phyloP scores from a whole-genome alignment of 2,888 invertebrate species.

The Drosophila anceps region DNA sequence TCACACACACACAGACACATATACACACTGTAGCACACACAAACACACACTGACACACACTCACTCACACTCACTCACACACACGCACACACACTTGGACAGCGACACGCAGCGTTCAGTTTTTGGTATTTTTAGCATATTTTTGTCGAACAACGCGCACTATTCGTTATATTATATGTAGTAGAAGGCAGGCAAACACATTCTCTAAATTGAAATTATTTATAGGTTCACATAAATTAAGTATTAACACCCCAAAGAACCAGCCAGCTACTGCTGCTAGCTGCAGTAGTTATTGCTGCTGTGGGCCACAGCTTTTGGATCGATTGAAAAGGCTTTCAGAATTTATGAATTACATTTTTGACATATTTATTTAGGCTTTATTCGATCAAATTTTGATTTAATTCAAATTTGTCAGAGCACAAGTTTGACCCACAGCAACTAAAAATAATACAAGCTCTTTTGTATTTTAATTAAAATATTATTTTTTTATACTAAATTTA shows the following conservation, averaged over 20 bases:
- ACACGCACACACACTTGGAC: constrained; percentile 24
- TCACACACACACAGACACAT: constrained; percentile 13
- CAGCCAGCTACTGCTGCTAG: constrained; percentile 26
- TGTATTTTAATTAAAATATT: constrained; percentile 1
- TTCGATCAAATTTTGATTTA: not conserved
- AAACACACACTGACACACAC: constrained; percentile 15
- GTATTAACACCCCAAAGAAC: constrained; percentile 69
- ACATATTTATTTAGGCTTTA: not conserved
- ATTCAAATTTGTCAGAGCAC: not conserved
- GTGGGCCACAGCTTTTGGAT: not conserved
- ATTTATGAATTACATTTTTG: not conserved
- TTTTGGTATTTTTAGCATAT: constrained; percentile 78
- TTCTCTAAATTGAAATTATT: constrained; percentile 82
- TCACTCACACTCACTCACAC: constrained; percentile 12
- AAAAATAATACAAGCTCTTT: constrained; percentile 18
- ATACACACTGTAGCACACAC: constrained; percentile 12
- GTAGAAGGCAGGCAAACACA: constrained; percentile 68
- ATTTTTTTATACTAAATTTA: not conserved
- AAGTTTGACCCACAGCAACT: constrained; percentile 7
- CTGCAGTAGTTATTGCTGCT: constrained; percentile 42
- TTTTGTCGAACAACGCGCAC: constrained; percentile 75
- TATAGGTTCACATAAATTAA: constrained; percentile 83
- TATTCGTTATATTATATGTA: constrained; percentile 65
- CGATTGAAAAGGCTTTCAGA: not conserved
- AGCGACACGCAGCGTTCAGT: constrained; percentile 76